Evolutionary conservation across 2,113 vertebrate genomes (phyloP).

Genomic region (Grus americana): DNA sequence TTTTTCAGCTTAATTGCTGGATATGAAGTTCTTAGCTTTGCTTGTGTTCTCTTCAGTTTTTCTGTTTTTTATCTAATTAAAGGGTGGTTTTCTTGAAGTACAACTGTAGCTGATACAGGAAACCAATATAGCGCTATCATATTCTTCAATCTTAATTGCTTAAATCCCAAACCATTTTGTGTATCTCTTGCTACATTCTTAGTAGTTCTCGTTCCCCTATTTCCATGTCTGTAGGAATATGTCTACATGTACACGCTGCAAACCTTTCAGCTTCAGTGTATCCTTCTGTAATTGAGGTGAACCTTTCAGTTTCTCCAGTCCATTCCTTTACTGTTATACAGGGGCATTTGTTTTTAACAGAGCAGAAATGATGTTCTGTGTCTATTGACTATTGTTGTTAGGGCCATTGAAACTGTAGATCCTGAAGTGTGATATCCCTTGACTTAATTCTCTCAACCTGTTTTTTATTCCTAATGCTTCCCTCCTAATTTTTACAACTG

Average conservation of each 20-base stretch:
- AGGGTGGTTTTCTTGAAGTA: neutral
- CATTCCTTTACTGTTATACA: neutral
- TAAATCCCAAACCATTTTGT: neutral
- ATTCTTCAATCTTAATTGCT: neutral
- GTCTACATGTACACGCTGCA: neutral
- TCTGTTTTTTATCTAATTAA: neutral
- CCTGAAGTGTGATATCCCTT: neutral
- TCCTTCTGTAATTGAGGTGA: neutral
- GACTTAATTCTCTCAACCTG: neutral
- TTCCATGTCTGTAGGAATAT: neutral
- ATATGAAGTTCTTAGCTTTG: neutral
- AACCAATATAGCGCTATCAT: neutral
- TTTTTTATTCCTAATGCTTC: neutral
- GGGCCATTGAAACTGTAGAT: fast-evolving
- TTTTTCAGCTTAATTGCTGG: neutral
- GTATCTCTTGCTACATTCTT: neutral
- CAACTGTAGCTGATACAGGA: neutral
- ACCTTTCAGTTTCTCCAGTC: neutral
- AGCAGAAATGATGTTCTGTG: neutral
- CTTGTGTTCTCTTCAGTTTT: neutral
- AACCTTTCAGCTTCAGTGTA: neutral
- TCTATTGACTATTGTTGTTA: neutral
- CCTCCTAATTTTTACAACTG: neutral
- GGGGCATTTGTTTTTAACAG: neutral
- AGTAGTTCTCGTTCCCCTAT: neutral